phyloP scores from a whole-genome alignment of 2,888 invertebrate species.

The Epicampocera succincta region DNA sequence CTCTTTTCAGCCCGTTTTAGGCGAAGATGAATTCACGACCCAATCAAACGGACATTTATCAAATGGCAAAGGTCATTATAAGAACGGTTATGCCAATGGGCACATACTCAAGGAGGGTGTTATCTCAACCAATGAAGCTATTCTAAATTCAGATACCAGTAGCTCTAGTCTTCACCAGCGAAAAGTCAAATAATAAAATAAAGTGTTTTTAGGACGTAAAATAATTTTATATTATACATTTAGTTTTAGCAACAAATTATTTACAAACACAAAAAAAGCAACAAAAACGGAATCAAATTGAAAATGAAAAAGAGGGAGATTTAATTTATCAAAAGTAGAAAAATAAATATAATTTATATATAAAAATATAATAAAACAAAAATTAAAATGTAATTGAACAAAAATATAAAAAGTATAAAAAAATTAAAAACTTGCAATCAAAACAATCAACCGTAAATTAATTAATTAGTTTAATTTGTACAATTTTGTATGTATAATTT shows the following conservation, averaged over 20 bases:
- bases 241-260: slow-evolving; percentile 72
- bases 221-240: slow-evolving; percentile 72
- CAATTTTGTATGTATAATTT: slow-evolving; percentile 32
- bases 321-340: slow-evolving; percentile 50
- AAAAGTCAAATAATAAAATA: slow-evolving; percentile 81
- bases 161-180: slow-evolving; percentile 81
- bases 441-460: slow-evolving; percentile 56
- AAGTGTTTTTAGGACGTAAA: slow-evolving; percentile 76
- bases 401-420: slow-evolving; percentile 20
- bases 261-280: slow-evolving; percentile 62
- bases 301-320: slow-evolving; percentile 37
- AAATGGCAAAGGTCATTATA: slow-evolving; percentile 76
- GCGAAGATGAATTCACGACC: slow-evolving; percentile 79
- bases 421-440: slow-evolving; percentile 54
- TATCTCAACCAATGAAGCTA: slow-evolving; percentile 78
- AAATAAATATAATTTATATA: no score
- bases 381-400: slow-evolving; percentile 42
- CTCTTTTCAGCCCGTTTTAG: slow-evolving; percentile 86
- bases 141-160: slow-evolving; percentile 80
- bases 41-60: slow-evolving; percentile 74
- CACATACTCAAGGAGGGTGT: slow-evolving; percentile 75
- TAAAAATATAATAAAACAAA: slow-evolving; percentile 32
- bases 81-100: slow-evolving; percentile 78
- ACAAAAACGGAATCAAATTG: slow-evolving; percentile 37
- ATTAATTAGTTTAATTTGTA: slow-evolving; percentile 18